These are phyloP conservation scores for Sphyrna mokarran DNA, from an alignment of 2,113 vertebrate species.

Conservation along the genomic window DNA sequence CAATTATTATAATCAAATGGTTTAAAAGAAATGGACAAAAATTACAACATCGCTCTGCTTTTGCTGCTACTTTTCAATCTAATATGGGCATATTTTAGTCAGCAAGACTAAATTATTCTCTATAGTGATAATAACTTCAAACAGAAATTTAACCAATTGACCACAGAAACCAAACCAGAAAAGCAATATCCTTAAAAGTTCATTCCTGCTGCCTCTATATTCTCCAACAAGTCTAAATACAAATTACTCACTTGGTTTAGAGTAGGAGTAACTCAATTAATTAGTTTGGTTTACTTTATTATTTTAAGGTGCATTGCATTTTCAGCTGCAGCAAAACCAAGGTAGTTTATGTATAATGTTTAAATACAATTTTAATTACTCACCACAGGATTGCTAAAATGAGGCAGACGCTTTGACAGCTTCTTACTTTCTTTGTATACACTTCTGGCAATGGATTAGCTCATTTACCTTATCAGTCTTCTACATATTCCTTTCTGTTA, in stretches of 20 bases:
- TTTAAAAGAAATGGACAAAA: not conserved
- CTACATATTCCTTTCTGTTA: conserved; percentile 47
- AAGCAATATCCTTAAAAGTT: not conserved
- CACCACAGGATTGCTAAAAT: conserved; percentile 73
- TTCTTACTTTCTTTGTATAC: conserved; percentile 64
- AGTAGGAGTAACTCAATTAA: not conserved
- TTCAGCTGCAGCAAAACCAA: not conserved
- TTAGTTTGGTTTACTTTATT: not conserved
- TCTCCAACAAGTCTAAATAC: not conserved
- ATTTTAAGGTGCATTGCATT: not conserved
- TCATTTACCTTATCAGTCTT: conserved; percentile 51
- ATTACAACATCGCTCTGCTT: not conserved
- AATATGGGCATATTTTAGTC: not conserved
- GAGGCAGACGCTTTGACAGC: conserved; percentile 68
- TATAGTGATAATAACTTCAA: not conserved
- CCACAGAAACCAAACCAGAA: not conserved
- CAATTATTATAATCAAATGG: not conserved
- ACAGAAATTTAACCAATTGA: not conserved
- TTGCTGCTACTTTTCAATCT: not conserved
- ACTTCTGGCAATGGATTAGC: conserved; percentile 59
- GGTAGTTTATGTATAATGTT: not conserved
- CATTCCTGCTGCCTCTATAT: not conserved
- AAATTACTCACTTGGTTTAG: not conserved
- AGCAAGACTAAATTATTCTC: not conserved
- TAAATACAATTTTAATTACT: conserved; percentile 50